Evolutionary conservation across 2,888 invertebrate species (phyloP), one percentile per base, ranked within the genome.

Genomic region (Himalopsyche anomala): DNA sequence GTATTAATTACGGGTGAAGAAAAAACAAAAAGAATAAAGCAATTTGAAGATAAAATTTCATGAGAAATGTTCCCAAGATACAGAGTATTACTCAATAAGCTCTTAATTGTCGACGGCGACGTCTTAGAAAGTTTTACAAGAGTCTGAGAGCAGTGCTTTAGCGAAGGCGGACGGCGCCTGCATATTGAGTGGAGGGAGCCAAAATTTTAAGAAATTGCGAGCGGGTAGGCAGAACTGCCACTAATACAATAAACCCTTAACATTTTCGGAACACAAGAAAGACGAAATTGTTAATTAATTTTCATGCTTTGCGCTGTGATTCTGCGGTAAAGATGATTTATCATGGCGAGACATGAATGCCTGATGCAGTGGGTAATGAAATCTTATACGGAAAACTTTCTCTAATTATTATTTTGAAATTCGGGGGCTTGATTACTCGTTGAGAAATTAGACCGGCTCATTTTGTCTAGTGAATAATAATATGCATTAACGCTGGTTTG

Each of bases 161-260:
- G 74, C 19, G 36, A 36, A 36, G 74, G 74, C 74, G 74, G 74
- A 74, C 74, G 15, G 74, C 74, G 74, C 74, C 74, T 74, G 74
- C 74, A 74, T 74, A 74, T 74, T 74, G 74, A 74, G 36, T 36
- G 38, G 36, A 74, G 51, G 3, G 74, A 74, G n/a, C 74, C 19
- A 36, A 38, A 36, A 74, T 74, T 74, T 74, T 74, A 74, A 74
- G 74, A 74, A 74, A 74, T 74, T 74, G 74, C 38, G 12, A 74
- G 74, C 74, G 74, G 74, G 74, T 38, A 74, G 74, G 74, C 28
- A 74, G 36, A 74, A 15, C 74, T 36, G 36, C 74, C 74, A 74
- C 74, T 74, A 74, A 74, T 74, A 74, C 74, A 74, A 74, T 74
- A 74, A 74, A 74, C 74, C 74, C 74, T 74, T 74, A 74, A 74